Evolutionary conservation across 1,140 invertebrate species (phyloP), one percentile per base, ranked within the genome.

Genomic region (Hyles euphorbiae): DNA sequence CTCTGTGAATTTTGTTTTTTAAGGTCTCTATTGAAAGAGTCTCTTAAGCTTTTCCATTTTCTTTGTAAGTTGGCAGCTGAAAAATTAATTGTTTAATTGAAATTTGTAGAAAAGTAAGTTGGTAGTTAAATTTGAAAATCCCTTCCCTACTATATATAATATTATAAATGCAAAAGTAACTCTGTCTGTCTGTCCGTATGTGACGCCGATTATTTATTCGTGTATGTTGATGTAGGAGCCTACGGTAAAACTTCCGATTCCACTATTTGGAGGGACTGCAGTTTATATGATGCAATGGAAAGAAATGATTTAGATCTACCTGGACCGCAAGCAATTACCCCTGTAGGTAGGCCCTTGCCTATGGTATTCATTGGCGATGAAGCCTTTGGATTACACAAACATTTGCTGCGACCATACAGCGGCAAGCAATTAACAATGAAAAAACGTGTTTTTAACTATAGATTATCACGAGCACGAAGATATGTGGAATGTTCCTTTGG

Each of bases 371-470:
- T 79, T 36, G 72, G 65, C 2, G 69, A 76, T 58, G 70, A 74
- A 43, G 72, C 74, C 33, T 76, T 78, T 57, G 53, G 57, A 45
- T 60, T 78, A 33, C 11, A 63, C 46, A 52, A 60, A 65, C 50
- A 78, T 67, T 53, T 76, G 51, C 68, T 78, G 70, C 64, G 66
- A 52, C 72, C 67, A 32, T 73, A 70, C 54, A 63, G 73, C 12
- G 73, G 77, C 62, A 82, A 60, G 56, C 43, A 56, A 46, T 60
- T 88, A 53, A 56, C 65, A 34, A 48, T 68, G 22, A 56, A 78
- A 48, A 79, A 72, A 69, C 58, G 60, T 61, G 71, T 90, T n/a
- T 91, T 68, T 40, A 12, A 11, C 12, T 63, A 67, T 67, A 53
- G 65, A 12, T 55, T 67, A 60, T 57, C 65, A 50, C 53, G 65